Percentiles rank a stretch among this genome's conserved stretches.
These are phyloP conservation scores for Enteromius thamalakanensis DNA, from an alignment of 2,797 vertebrate species.

Conservation along the genomic window DNA sequence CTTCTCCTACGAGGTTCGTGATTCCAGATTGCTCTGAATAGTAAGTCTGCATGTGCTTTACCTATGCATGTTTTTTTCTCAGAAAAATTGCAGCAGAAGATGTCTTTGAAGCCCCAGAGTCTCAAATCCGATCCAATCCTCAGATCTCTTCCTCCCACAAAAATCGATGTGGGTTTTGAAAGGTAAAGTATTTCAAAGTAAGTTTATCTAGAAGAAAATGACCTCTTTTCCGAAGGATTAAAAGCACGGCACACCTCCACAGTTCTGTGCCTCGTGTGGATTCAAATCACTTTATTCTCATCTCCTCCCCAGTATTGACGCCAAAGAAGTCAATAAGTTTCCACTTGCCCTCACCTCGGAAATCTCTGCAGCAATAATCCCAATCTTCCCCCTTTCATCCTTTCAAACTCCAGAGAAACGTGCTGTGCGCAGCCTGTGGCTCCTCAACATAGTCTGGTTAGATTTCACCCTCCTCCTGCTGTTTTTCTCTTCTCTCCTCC, in stretches of 20 bases:
- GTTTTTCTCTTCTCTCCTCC: conserved; percentile 38
- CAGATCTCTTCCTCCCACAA: background rate
- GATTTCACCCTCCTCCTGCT: conserved; percentile 45
- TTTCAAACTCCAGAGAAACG: conserved; percentile 16
- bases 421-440: conserved; percentile 41
- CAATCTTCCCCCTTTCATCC: conserved; percentile 15
- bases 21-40: background rate
- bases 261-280: background rate
- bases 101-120: background rate
- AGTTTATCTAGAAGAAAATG: conserved; percentile 15
- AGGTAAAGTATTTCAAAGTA: conserved; percentile 31
- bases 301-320: background rate
- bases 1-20: background rate
- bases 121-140: conserved; percentile 23
- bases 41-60: background rate
- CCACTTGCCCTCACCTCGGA: conserved; percentile 12
- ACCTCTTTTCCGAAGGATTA: conserved; percentile 33
- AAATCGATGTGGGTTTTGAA: background rate
- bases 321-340: conserved; percentile 36
- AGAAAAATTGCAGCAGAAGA: conserved; percentile 25
- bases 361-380: conserved; percentile 31
- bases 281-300: conserved; percentile 23
- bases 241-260: background rate
- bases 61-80: background rate
- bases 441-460: conserved; percentile 23